These are phyloP conservation scores for Platycheirus rosarum DNA, from an alignment of 2,888 invertebrate genomes.

Conservation along the genomic window DNA sequence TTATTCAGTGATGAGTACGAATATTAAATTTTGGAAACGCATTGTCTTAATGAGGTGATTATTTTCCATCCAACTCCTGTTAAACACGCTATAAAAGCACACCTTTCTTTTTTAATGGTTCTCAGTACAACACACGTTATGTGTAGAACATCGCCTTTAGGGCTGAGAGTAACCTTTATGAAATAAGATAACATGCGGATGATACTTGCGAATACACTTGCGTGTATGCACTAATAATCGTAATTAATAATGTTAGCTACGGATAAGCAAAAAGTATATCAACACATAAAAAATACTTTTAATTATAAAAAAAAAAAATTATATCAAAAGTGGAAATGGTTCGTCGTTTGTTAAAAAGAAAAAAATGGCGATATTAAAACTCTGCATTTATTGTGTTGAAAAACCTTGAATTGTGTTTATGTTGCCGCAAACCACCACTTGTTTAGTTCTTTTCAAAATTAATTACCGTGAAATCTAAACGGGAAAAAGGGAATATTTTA, in stretches of 20 bases:
- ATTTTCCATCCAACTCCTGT: conserved; percentile 9
- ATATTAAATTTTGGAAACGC: conserved; percentile 6
- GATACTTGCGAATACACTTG: conserved; percentile 46
- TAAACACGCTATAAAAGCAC: conserved; percentile 22
- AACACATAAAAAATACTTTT: conserved; percentile 9
- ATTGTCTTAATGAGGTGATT: conserved; percentile 19
- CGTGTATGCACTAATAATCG: conserved; percentile 53
- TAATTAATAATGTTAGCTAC: conserved; percentile 60
- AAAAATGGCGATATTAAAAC: not conserved
- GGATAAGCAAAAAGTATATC: too few species aligned
- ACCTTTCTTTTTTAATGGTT: conserved; percentile 3
- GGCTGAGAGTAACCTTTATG: not conserved
- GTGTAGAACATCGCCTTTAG: not conserved
- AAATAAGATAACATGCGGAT: conserved; percentile 19
- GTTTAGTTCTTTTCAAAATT: conserved; percentile 53
- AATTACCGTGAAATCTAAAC: conserved; percentile 45
- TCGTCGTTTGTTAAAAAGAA: conserved; percentile 41
- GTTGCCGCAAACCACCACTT: conserved; percentile 12
- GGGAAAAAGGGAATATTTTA: conserved; percentile 24
- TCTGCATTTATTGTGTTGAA: conserved; percentile 15
- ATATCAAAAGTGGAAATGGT: conserved; percentile 57
- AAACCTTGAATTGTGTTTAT: conserved; percentile 13
- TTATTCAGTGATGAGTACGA: conserved; percentile 16
- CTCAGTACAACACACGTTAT: not conserved
- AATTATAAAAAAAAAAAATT: too few species aligned